phyloP scores from a whole-genome alignment of 2,888 invertebrate species.

The Pterostichus madidus region DNA sequence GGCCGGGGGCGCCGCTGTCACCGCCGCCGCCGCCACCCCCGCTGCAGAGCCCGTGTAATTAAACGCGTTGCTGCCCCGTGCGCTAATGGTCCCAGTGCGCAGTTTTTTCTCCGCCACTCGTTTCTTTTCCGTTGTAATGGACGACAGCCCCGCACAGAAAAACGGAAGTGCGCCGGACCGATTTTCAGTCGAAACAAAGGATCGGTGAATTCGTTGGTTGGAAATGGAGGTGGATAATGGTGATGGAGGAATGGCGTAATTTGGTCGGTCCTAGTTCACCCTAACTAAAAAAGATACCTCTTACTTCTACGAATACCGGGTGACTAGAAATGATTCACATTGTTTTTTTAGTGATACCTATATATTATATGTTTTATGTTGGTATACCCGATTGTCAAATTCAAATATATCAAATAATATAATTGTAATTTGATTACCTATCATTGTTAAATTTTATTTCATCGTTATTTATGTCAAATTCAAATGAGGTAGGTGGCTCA shows the following conservation, averaged over 20 bases:
- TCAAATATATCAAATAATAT: too few species aligned
- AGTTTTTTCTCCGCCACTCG: conserved; percentile 43
- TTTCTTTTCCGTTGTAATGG: conserved; percentile 49
- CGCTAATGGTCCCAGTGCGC: conserved; percentile 61
- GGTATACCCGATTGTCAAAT: too few species aligned
- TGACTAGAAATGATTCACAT: too few species aligned
- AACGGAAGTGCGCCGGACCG: conserved; percentile 63
- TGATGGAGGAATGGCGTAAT: conserved; percentile 12
- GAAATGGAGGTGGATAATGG: conserved; percentile 26
- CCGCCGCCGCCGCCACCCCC: conserved; percentile 33
- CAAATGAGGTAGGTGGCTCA: too few species aligned
- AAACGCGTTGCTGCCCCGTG: conserved; percentile 55
- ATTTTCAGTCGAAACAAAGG: conserved; percentile 57
- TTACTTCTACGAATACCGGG: background rate
- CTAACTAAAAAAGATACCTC: background rate
- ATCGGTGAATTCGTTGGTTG: conserved; percentile 19
- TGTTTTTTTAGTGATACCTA: too few species aligned
- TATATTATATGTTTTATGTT: too few species aligned
- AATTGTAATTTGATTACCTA: too few species aligned
- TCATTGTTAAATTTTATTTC: too few species aligned
- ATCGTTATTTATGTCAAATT: too few species aligned
- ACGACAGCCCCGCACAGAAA: conserved; percentile 30
- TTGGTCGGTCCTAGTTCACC: conserved; percentile 7
- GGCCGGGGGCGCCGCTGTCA: conserved; percentile 50
- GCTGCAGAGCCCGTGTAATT: conserved; percentile 50